Evolutionary conservation across 2,797 vertebrate species (phyloP).

Genomic region (Bryconaethiops microstoma): DNA sequence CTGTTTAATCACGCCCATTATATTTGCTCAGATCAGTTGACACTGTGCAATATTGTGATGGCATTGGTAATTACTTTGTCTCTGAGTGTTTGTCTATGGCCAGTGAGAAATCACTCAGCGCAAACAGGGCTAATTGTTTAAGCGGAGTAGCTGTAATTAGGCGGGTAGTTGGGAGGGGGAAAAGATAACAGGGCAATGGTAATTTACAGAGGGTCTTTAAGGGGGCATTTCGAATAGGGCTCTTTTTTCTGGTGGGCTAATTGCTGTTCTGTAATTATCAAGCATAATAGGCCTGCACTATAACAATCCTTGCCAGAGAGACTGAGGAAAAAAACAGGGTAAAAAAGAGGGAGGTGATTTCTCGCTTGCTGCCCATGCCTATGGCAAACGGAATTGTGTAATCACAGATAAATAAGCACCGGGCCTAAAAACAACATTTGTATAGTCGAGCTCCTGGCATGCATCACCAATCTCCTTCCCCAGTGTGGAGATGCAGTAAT

Average conservation of each 20-base stretch:
- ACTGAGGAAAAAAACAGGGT: conserved; percentile 21
- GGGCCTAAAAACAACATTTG: conserved; percentile 52
- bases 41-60: conserved; percentile 4
- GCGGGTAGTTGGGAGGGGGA: conserved; percentile 54
- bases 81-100: neutral
- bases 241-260: conserved; percentile 64
- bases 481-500: neutral
- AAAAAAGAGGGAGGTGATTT: neutral
- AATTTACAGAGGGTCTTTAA: conserved; percentile 54
- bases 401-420: conserved; percentile 56
- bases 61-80: conserved; percentile 6
- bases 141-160: conserved; percentile 60
- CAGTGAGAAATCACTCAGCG: conserved; percentile 27
- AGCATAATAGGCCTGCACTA: conserved; percentile 47
- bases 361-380: conserved; percentile 8
- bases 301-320: conserved; percentile 44
- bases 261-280: conserved; percentile 59
- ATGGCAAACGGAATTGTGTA: conserved; percentile 42
- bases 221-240: conserved; percentile 47
- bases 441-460: conserved; percentile 59
- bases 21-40: neutral
- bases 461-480: conserved; percentile 24
- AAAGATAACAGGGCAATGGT: conserved; percentile 34
- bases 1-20: conserved; percentile 4
- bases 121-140: conserved; percentile 42